Conservation (phyloP, 2,113 vertebrate genomes). For the Actenoides hombroni region DNA sequence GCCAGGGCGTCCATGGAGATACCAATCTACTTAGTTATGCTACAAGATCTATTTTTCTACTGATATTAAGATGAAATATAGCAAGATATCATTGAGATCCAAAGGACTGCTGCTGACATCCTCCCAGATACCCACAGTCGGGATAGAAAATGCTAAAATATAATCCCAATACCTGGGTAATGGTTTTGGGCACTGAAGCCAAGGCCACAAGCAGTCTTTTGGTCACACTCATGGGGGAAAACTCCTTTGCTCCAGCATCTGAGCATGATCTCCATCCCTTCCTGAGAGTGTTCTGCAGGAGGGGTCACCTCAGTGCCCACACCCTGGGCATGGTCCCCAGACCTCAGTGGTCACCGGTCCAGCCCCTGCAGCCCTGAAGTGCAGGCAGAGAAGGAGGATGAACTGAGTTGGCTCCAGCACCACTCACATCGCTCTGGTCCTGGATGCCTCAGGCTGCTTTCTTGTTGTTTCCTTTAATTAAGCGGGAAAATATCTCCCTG, state of each 20-base stretch:
- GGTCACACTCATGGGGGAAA: background rate
- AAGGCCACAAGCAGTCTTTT: background rate
- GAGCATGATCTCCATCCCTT: background rate
- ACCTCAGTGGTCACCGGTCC: fast-evolving
- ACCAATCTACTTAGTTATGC: background rate
- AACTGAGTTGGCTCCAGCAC: background rate
- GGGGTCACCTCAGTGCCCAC: fast-evolving
- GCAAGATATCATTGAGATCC: background rate
- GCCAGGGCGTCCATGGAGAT: background rate
- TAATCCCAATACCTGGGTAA: background rate
- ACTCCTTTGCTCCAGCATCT: fast-evolving
- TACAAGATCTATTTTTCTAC: background rate
- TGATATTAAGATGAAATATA: too few relatives aligned
- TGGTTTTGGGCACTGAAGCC: background rate
- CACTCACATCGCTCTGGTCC: fast-evolving
- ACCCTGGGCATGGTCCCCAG: background rate
- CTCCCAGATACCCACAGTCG: background rate
- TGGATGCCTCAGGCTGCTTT: background rate
- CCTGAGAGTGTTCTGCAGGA: fast-evolving
- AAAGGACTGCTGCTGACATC: background rate
- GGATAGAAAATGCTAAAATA: background rate
- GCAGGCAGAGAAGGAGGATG: fast-evolving
- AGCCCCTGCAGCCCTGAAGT: background rate
- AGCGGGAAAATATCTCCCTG: background rate
- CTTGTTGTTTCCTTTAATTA: background rate